Conservation (phyloP, 2,113 vertebrate species). For the Perognathus longimembris region DNA sequence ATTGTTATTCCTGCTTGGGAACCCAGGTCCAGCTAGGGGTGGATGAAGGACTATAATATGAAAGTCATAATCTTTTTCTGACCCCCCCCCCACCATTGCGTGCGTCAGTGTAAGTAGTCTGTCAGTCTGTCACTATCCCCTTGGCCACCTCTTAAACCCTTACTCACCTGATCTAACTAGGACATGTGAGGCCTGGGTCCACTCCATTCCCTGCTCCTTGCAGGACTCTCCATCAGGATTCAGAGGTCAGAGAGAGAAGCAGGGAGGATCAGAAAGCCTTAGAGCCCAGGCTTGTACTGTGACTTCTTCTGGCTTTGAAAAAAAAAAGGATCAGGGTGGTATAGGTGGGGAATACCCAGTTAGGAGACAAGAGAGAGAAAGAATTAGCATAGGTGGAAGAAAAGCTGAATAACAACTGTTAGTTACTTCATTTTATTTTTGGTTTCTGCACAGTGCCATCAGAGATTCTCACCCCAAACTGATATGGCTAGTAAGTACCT, state of each 20-base stretch:
- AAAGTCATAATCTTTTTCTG: too few species aligned
- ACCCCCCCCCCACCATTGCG: too few species aligned
- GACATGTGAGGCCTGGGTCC: too few species aligned
- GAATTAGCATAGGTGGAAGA: background rate
- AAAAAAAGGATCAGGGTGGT: background rate
- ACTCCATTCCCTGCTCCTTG: background rate
- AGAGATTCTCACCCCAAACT: conserved; percentile 90
- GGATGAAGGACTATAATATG: background rate
- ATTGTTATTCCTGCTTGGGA: background rate
- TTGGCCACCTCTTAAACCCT: background rate
- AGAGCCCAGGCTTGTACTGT: background rate
- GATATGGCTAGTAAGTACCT: conserved; percentile 88
- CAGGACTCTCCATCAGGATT: background rate
- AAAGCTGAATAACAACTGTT: background rate
- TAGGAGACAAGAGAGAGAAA: background rate
- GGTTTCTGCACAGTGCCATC: conserved; percentile 86
- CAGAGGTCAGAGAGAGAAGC: background rate
- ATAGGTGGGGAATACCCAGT: background rate
- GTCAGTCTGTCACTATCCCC: too few species aligned
- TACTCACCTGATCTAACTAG: too few species aligned
- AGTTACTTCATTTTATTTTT: conserved; percentile 56
- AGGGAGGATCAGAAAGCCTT: background rate
- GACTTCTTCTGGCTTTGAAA: background rate
- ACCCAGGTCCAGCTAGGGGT: background rate
- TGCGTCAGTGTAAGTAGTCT: too few species aligned